Evolutionary conservation across 2,113 vertebrate species (phyloP).

Genomic region (Collichthys lucidus): DNA sequence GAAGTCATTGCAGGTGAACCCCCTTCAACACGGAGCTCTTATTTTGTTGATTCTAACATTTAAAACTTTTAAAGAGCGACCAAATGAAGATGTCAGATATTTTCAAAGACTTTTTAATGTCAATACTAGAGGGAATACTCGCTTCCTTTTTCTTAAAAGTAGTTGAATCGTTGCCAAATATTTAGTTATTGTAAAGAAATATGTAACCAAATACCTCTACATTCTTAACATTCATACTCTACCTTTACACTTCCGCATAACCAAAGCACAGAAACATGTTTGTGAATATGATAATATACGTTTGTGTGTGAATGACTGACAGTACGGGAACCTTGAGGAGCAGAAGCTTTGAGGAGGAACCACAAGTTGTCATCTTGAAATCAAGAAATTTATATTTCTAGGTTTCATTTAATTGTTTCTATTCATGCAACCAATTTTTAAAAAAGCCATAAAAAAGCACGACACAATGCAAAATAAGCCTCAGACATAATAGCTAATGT

Average conservation of each 20-base stretch:
- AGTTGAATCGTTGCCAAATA: constrained; percentile 80
- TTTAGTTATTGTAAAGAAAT: constrained; percentile 66
- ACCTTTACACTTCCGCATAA: constrained; percentile 61
- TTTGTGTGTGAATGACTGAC: constrained; percentile 33
- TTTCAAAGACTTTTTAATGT: constrained; percentile 81
- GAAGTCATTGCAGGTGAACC: constrained; percentile 33
- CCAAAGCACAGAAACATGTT: constrained; percentile 76
- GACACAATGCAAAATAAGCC: neutral
- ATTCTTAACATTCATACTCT: constrained; percentile 76
- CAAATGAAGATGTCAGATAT: constrained; percentile 84
- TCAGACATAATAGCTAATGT: neutral
- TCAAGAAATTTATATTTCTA: neutral
- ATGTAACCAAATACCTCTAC: constrained; percentile 78
- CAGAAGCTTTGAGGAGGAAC: constrained; percentile 33
- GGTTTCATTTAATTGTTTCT: neutral
- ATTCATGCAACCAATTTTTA: neutral
- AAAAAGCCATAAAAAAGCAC: neutral
- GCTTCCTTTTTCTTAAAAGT: constrained; percentile 64
- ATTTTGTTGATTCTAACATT: constrained; percentile 65
- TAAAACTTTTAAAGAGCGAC: constrained; percentile 69
- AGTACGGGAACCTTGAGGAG: constrained; percentile 61
- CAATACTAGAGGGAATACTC: constrained; percentile 59
- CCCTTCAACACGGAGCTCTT: constrained; percentile 51
- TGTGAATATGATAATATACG: constrained; percentile 26
- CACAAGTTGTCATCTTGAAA: neutral